These are phyloP conservation scores for Polypedilum pembai DNA, from an alignment of 1,140 invertebrate species.

Conservation along the genomic window DNA sequence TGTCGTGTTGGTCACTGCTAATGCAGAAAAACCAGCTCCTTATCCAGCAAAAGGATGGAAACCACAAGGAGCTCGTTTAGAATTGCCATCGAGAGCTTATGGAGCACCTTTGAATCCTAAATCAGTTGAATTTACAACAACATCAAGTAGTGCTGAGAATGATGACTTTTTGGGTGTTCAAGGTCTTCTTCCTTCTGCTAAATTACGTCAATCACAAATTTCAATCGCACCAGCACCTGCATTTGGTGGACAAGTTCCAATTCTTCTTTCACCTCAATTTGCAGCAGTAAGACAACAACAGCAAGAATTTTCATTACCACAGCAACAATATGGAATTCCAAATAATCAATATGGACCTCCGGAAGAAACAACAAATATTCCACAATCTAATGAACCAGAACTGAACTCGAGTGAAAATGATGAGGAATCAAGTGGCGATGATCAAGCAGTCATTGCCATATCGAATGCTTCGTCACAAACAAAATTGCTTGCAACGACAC, in stretches of 20 bases:
- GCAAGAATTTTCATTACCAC: not conserved
- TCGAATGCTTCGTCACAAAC: constrained; percentile 28
- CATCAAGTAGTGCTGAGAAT: constrained; percentile 33
- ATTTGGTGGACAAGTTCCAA: not conserved
- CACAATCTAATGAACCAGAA: constrained; percentile 7
- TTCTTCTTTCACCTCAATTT: not conserved
- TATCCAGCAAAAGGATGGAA: constrained; percentile 39
- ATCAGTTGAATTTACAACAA: not conserved
- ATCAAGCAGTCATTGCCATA: constrained; percentile 27
- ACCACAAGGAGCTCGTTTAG: constrained; percentile 30
- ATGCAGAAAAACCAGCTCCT: constrained; percentile 31
- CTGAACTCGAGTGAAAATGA: not conserved
- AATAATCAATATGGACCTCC: constrained; percentile 29
- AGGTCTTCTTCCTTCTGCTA: constrained; percentile 23
- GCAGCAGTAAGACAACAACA: not conserved
- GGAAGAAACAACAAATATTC: not conserved
- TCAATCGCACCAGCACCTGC: not conserved
- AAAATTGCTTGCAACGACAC: not conserved
- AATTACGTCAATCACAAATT: not conserved
- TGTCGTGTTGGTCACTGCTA: not conserved
- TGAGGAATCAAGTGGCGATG: not conserved
- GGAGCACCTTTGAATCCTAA: not conserved
- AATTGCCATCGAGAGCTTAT: not conserved
- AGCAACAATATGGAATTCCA: not conserved
- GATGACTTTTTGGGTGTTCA: constrained; percentile 29